Evolutionary conservation across 2,888 invertebrate genomes (phyloP).

Genomic region (Leptopilina myrica): DNA sequence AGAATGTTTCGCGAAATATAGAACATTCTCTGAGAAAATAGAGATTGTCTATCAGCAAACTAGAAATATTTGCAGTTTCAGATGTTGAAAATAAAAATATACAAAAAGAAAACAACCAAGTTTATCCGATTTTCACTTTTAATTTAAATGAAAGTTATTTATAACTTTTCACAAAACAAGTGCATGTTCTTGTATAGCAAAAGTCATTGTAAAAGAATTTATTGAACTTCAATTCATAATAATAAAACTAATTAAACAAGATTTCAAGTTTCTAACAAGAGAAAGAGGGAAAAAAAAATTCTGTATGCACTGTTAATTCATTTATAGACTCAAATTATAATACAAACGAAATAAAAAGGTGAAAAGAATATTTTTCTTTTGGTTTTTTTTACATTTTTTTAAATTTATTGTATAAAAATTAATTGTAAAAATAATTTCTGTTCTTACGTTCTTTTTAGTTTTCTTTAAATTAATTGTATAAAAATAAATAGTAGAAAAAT

Average conservation of each 20-base stretch:
- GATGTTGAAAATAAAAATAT: neutral
- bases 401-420: no score
- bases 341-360: no score
- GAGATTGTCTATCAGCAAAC: slow-evolving; percentile 10
- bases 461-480: no score
- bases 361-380: no score
- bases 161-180: neutral
- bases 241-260: neutral
- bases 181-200: neutral
- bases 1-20: neutral
- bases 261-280: no score
- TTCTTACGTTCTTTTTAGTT: no score
- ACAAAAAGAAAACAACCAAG: neutral
- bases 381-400: no score
- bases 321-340: no score
- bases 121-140: slow-evolving; percentile 3
- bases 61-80: neutral
- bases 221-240: neutral
- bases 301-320: no score
- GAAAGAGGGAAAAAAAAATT: no score
- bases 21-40: neutral
- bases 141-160: neutral
- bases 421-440: no score
- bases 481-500: no score
- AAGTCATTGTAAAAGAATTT: neutral